A percentile compares a stretch with the other conserved stretches of the same genome.
These are phyloP conservation scores for Platerodrilus igneus DNA, from an alignment of 2,888 invertebrate genomes.

Conservation along the genomic window DNA sequence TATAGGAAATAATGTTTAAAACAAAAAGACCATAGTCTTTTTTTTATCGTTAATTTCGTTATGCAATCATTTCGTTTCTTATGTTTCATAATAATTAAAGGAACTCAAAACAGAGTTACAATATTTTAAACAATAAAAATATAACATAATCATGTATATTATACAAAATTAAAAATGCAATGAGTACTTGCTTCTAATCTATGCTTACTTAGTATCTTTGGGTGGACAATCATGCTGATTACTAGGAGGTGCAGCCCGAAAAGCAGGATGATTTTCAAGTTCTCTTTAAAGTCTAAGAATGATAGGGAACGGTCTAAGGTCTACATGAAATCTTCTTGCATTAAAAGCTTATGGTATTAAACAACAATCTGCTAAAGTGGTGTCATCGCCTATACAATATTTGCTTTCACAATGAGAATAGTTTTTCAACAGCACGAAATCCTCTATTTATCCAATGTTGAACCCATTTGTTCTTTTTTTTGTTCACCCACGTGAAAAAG, in stretches of 20 bases:
- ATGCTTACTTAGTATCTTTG: conserved; percentile 68
- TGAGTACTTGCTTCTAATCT: no score
- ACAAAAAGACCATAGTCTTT: no score
- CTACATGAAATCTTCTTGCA: conserved; percentile 90
- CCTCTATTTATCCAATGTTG: conserved; percentile 89
- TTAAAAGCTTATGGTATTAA: conserved; percentile 94
- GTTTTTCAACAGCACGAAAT: conserved; percentile 83
- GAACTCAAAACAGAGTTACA: no score
- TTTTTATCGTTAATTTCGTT: no score
- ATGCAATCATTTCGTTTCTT: no score
- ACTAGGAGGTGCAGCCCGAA: conserved; percentile 85
- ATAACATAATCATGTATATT: no score
- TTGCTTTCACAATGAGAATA: conserved; percentile 82
- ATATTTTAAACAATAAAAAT: no score
- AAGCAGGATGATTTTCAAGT: conserved; percentile 82
- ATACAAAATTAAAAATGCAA: no score
- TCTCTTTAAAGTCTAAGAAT: conserved; percentile 83
- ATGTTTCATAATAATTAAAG: no score
- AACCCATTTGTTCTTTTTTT: conserved; percentile 88
- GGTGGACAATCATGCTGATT: conserved; percentile 94
- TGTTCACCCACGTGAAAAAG: conserved; percentile 83
- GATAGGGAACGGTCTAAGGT: conserved; percentile 83
- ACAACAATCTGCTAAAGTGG: conserved; percentile 92
- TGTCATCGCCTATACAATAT: conserved; percentile 89
- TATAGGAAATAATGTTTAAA: no score